phyloP scores from a whole-genome alignment of 2,888 invertebrate species.

The Drosophila affinis region DNA sequence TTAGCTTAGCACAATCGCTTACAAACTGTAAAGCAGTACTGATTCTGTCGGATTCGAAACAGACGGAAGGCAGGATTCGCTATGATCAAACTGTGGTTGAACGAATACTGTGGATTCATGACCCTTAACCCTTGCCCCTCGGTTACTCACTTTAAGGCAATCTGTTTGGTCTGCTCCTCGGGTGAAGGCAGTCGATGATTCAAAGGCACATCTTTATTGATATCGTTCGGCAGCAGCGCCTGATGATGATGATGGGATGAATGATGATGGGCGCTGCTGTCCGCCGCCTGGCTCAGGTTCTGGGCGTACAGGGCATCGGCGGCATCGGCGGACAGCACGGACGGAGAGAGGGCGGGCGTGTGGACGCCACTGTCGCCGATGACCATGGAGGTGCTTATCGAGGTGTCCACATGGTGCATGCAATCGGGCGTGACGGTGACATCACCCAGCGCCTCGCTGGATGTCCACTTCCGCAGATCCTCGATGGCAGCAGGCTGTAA shows the following conservation, averaged over 20 bases:
- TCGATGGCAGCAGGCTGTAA: constrained; percentile 91
- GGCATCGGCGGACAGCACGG: constrained; percentile 83
- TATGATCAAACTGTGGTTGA: no score
- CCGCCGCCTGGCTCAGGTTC: constrained; percentile 79
- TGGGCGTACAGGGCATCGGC: constrained; percentile 81
- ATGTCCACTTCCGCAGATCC: constrained; percentile 93
- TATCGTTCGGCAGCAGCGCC: constrained; percentile 82
- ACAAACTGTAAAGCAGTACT: not conserved
- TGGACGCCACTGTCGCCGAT: constrained; percentile 82
- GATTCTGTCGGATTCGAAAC: no score
- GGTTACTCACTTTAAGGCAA: constrained; percentile 90
- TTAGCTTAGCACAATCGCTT: not conserved
- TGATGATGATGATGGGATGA: constrained; percentile 53
- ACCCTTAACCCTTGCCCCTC: not conserved
- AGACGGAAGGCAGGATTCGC: no score
- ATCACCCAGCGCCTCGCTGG: constrained; percentile 88
- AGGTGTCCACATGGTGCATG: constrained; percentile 86
- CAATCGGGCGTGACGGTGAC: constrained; percentile 92
- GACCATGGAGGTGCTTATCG: constrained; percentile 85
- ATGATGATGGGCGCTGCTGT: constrained; percentile 66
- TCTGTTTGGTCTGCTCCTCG: constrained; percentile 92
- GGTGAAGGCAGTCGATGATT: constrained; percentile 95
- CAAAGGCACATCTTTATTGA: constrained; percentile 86
- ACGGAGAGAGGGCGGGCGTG: constrained; percentile 83
- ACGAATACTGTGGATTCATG: no score